These are phyloP conservation scores for Apamea crenata DNA, from an alignment of 2,888 invertebrate genomes.

Conservation along the genomic window DNA sequence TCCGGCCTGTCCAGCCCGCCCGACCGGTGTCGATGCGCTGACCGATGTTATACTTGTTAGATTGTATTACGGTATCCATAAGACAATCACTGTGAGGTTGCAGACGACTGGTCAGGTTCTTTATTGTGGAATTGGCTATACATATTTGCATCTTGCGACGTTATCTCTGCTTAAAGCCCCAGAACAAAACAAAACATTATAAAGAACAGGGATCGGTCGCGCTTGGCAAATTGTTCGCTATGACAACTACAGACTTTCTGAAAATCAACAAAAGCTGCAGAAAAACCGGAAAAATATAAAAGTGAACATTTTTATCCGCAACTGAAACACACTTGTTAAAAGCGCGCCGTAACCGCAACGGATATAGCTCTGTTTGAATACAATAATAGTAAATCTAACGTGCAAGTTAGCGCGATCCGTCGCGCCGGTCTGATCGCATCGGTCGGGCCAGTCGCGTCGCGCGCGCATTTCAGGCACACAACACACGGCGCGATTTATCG, in stretches of 20 bases:
- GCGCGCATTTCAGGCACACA: slow-evolving; percentile 15
- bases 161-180: background rate
- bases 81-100: background rate
- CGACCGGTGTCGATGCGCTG: background rate
- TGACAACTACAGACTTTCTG: background rate
- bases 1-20: too few relatives aligned
- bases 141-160: background rate
- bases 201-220: background rate
- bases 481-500: slow-evolving; percentile 66
- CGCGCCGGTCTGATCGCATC: background rate
- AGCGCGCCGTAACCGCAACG: slow-evolving; percentile 18
- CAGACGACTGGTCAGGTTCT: background rate
- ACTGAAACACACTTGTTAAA: slow-evolving; percentile 45
- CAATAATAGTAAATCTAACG: slow-evolving; percentile 59
- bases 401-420: slow-evolving; percentile 10
- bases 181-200: background rate
- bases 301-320: slow-evolving; percentile 19
- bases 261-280: slow-evolving; percentile 18
- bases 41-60: background rate
- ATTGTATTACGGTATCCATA: background rate
- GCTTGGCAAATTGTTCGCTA: background rate
- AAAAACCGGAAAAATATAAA: slow-evolving; percentile 20
- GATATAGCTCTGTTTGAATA: slow-evolving; percentile 45
- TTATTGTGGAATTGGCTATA: background rate
- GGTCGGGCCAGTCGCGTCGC: background rate